Conservation (phyloP, 2,113 vertebrate species). For the Aptenodytes patagonicus region DNA sequence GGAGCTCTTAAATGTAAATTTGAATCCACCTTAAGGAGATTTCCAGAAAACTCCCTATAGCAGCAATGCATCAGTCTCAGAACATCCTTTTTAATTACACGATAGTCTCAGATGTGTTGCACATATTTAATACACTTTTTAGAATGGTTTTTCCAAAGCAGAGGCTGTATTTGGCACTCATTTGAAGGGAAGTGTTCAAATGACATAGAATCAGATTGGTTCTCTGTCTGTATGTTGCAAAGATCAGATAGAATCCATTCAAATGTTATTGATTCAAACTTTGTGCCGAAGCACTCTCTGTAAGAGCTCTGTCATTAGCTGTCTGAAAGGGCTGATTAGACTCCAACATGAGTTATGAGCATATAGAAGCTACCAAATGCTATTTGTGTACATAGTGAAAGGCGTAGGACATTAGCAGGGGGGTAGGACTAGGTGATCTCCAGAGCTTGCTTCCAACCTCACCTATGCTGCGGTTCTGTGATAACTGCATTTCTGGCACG, state of each 20-base stretch:
- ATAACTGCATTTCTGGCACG: not conserved
- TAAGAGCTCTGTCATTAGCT: not conserved
- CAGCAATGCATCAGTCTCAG: not conserved
- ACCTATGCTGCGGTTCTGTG: not conserved
- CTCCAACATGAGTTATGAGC: not conserved
- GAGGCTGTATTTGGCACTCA: not conserved
- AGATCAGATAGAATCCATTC: constrained; percentile 28
- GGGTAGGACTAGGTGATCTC: not conserved
- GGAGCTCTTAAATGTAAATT: not conserved
- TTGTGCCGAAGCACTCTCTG: not conserved
- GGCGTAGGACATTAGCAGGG: not conserved
- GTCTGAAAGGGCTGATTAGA: not conserved
- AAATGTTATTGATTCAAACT: not conserved
- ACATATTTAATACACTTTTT: not conserved
- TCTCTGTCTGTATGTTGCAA: not conserved
- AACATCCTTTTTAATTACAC: not conserved
- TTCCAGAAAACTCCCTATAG: not conserved
- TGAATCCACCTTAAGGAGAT: not conserved
- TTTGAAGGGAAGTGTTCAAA: not conserved
- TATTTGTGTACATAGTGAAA: not conserved
- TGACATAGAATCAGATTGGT: not conserved
- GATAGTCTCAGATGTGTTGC: not conserved
- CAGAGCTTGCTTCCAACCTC: not conserved
- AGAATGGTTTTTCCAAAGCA: not conserved
- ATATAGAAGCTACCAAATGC: not conserved